These are phyloP conservation scores for Metaphire vulgaris DNA, from an alignment of 1,140 invertebrate genomes.

Conservation along the genomic window DNA sequence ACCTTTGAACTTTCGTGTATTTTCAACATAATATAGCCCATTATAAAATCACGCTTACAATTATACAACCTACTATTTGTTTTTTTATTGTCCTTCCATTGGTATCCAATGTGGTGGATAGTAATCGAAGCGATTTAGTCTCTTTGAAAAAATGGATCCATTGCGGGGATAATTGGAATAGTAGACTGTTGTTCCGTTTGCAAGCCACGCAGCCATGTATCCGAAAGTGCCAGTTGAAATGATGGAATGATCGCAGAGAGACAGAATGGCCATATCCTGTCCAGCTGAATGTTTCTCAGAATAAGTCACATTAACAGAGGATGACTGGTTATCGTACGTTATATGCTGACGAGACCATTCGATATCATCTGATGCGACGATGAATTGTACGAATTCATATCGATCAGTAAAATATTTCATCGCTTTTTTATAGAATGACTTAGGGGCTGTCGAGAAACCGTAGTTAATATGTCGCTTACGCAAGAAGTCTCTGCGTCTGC, in stretches of 20 bases:
- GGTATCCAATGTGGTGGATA: slow-evolving; percentile 23
- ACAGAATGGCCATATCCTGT: slow-evolving; percentile 59
- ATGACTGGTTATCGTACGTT: neutral
- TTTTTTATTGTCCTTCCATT: too few relatives aligned
- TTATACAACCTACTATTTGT: too few relatives aligned
- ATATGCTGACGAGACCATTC: slow-evolving; percentile 11
- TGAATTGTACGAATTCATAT: slow-evolving; percentile 18
- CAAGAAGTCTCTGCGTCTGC: slow-evolving; percentile 19
- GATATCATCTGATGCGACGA: slow-evolving; percentile 23
- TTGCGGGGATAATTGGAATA: slow-evolving; percentile 34
- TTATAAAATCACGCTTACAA: too few relatives aligned
- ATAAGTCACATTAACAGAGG: neutral
- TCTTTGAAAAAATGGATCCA: slow-evolving; percentile 6
- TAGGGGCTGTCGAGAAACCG: slow-evolving; percentile 10
- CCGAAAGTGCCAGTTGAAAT: slow-evolving; percentile 65
- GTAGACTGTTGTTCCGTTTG: slow-evolving; percentile 30
- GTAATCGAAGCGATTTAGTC: neutral
- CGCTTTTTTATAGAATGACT: slow-evolving; percentile 5
- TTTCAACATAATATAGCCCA: too few relatives aligned
- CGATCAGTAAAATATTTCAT: slow-evolving; percentile 18
- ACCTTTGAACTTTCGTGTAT: too few relatives aligned
- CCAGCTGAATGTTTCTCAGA: neutral
- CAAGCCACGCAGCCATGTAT: slow-evolving; percentile 60
- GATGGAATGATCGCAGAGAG: slow-evolving; percentile 61
- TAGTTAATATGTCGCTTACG: neutral